These are phyloP conservation scores for Hirudo medicinalis DNA, from an alignment of 1,140 invertebrate genomes.

Conservation along the genomic window DNA sequence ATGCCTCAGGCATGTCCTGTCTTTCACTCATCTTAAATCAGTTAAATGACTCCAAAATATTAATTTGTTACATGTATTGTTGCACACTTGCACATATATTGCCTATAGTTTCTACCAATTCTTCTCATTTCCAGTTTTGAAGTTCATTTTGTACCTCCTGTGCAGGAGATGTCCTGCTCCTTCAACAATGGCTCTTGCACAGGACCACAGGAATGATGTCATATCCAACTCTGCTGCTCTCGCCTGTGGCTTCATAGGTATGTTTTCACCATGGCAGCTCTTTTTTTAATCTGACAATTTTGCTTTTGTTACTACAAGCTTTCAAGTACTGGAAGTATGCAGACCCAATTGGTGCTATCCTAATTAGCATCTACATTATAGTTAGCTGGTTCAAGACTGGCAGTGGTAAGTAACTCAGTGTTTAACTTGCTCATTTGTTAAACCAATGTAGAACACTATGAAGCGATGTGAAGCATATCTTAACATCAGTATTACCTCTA, in stretches of 20 bases:
- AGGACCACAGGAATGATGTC: conserved; percentile 30
- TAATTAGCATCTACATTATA: conserved; percentile 41
- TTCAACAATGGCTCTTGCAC: conserved; percentile 23
- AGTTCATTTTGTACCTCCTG: conserved; percentile 22
- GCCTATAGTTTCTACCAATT: not conserved
- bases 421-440: not conserved
- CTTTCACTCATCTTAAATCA: no score
- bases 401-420: conserved; percentile 29
- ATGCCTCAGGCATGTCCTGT: no score
- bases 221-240: conserved; percentile 27
- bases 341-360: conserved; percentile 43
- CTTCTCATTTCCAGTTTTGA: conserved; percentile 16
- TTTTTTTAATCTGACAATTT: no score
- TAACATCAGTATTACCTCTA: no score
- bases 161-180: conserved; percentile 17
- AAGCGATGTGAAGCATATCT: no score
- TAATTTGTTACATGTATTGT: no score
- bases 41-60: no score
- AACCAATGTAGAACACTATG: no score
- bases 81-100: no score
- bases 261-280: not conserved
- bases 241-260: conserved; percentile 26
- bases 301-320: no score
- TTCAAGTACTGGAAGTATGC: conserved; percentile 28
- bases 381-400: conserved; percentile 38